phyloP scores from a whole-genome alignment of 2,113 vertebrate species.

The Argyrosomus japonicus region DNA sequence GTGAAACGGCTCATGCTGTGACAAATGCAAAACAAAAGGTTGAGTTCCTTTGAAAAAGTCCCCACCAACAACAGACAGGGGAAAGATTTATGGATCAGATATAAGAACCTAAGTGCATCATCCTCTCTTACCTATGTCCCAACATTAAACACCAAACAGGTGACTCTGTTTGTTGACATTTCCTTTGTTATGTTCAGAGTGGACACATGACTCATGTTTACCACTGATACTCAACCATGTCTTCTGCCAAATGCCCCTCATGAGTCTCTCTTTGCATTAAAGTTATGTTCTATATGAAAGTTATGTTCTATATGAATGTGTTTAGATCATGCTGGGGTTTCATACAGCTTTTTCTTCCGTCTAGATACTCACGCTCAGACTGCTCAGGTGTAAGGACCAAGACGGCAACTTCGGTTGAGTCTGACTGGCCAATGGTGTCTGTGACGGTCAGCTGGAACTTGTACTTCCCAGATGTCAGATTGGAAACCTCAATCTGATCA shows the following conservation, averaged over 20 bases:
- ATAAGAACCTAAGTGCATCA: background rate
- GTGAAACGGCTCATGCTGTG: background rate
- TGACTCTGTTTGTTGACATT: background rate
- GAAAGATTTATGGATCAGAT: background rate
- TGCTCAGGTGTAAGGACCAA: conserved; percentile 90
- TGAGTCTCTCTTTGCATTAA: background rate
- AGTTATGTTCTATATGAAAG: background rate
- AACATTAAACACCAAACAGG: conserved; percentile 5
- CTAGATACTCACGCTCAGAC: conserved; percentile 87
- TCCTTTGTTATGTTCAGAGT: too few relatives aligned
- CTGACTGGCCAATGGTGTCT: conserved; percentile 79
- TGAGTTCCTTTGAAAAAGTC: background rate
- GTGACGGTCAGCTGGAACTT: conserved; percentile 89
- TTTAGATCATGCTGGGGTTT: background rate
- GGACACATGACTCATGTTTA: conserved; percentile 37
- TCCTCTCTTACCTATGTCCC: background rate
- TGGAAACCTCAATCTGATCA: conserved; percentile 86
- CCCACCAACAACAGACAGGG: background rate
- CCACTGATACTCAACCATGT: conserved; percentile 23
- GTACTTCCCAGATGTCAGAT: conserved; percentile 89
- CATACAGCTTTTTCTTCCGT: background rate
- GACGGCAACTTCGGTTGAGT: conserved; percentile 85
- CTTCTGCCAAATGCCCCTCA: fast-evolving
- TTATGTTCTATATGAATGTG: background rate
- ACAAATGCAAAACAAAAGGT: background rate